Evolutionary conservation across 1,140 invertebrate species (phyloP), one percentile per base, ranked within the genome.

Genomic region (Palaemon carinicauda): DNA sequence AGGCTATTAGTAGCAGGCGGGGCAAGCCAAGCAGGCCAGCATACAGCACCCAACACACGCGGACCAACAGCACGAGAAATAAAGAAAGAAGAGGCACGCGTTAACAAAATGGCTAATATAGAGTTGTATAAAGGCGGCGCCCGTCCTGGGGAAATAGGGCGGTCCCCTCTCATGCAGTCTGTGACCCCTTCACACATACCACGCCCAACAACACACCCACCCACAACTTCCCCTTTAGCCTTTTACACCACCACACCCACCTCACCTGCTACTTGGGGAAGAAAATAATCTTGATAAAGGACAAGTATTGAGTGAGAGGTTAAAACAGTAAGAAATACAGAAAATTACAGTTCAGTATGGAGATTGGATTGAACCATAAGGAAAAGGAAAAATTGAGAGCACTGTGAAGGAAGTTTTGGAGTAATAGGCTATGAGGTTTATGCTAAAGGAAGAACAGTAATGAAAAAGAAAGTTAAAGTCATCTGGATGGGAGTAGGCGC

Each of bases 1-100:
- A 91, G 92, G 91, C 92, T 92, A 92, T 92, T 92, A 92, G 92
- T 92, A 92, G 92, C 91, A 92, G 90, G 90, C 90, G 89, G 82
- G 89, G 69, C 90, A 90, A 90, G 90, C 91, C 91, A 92, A 92
- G 91, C 91, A 91, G 82, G 80, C 69, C 88, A 85, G 87, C 86
- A 89, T 87, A 85, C 82, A 86, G 86, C 82, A 88, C 82, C 89
- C 89, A 88, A 89, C 84, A 89, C 81, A 88, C 78, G 82, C 88
- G 87, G 80, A 85, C 88, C 89, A 86, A 89, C 81, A 90, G 90
- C 91, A 91, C 90, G 91, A 91, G 91, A 90, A 91, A 91, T 91
- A 88, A 89, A 91, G 88, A 90, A 91, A 88, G 89, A 89, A 88
- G 89, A 89, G 87, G 89, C 89, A 90, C 89, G 85, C 88, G 89